Percentiles rank a stretch among this genome's conserved stretches.
Evolutionary conservation across 2,888 invertebrate genomes (phyloP).

Genomic region (Acronicta leporina): DNA sequence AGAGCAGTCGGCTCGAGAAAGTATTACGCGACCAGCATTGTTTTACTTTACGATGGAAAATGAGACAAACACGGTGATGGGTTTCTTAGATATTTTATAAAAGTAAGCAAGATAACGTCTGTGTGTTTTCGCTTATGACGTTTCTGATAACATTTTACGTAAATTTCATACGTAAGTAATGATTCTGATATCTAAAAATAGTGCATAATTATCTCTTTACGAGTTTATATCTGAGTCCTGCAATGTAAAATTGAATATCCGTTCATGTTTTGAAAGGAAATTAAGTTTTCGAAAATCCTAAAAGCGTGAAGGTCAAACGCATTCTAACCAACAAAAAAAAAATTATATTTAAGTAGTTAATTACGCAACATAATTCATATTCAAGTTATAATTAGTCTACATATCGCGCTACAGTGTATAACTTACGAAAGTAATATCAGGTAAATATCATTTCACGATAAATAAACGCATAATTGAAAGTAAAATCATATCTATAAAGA

Average conservation of each 20-base stretch:
- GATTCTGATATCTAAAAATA: no score
- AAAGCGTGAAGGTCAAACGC: no score
- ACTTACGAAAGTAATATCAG: not conserved
- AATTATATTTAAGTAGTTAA: no score
- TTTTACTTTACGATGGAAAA: constrained; percentile 32
- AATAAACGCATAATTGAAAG: not conserved
- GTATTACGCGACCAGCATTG: constrained; percentile 74
- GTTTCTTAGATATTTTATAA: constrained; percentile 43
- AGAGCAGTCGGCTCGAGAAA: constrained; percentile 70
- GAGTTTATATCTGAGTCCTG: no score
- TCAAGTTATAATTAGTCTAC: no score
- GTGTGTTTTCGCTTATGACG: constrained; percentile 17
- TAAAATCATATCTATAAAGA: no score
- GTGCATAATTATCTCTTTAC: no score
- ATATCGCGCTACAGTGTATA: not conserved
- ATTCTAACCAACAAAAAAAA: no score
- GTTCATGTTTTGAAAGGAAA: constrained; percentile 1
- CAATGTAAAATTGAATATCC: no score
- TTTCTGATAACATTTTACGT: constrained; percentile 28
- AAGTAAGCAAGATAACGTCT: constrained; percentile 41
- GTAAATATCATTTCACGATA: not conserved
- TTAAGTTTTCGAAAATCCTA: no score
- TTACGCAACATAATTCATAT: no score
- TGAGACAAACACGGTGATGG: constrained; percentile 30
- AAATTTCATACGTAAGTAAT: not conserved